Conservation (phyloP, 2,113 vertebrate genomes). For the Axis porcinus region DNA sequence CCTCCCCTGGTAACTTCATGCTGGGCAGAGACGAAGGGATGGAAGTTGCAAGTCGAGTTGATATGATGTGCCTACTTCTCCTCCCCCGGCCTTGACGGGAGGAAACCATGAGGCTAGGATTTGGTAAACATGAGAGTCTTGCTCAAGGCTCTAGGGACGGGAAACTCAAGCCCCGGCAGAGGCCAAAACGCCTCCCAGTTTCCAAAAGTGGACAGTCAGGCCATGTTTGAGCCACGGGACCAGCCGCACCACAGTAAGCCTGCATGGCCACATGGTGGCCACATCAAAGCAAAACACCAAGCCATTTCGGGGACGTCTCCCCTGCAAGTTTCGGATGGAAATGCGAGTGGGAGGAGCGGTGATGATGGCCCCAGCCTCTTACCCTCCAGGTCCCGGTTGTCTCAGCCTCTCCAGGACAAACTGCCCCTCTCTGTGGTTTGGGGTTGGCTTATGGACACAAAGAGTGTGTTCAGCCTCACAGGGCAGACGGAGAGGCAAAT, state of each 20-base stretch:
- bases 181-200: neutral
- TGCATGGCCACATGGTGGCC: neutral
- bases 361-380: neutral
- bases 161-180: neutral
- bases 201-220: neutral
- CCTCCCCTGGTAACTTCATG: neutral
- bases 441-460: neutral
- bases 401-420: neutral
- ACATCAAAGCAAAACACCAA: neutral
- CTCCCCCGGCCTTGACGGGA: neutral
- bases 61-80: neutral
- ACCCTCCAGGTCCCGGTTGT: neutral
- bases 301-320: neutral
- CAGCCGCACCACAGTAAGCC: neutral
- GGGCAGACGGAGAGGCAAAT: neutral
- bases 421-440: neutral
- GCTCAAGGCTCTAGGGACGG: slow-evolving; percentile 24
- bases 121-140: slow-evolving; percentile 32
- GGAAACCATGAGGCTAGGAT: neutral
- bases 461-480: neutral
- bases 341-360: neutral
- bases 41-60: neutral
- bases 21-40: neutral
- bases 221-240: neutral
- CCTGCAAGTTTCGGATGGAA: neutral